Conservation (phyloP, 23 tunicate species). For the Trididemnum clinides region DNA sequence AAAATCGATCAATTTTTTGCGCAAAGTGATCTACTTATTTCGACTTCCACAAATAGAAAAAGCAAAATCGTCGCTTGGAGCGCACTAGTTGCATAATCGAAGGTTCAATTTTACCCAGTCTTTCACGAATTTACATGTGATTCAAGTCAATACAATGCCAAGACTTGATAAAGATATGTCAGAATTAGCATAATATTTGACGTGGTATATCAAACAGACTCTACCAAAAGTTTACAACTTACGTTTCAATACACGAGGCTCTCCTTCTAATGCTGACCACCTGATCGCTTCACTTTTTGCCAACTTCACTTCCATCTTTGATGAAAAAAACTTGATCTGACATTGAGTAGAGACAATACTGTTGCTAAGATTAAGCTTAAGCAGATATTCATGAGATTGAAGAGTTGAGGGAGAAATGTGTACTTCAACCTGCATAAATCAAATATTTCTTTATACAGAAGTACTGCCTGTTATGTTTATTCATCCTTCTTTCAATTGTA, state of each 20-base stretch:
- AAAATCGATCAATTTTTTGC: no score
- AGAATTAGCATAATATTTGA: no score
- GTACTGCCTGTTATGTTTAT: no score
- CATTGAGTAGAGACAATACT: slow-evolving; percentile 42
- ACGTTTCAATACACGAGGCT: not conserved
- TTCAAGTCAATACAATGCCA: not conserved
- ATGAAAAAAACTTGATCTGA: slow-evolving; percentile 44
- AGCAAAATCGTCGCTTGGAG: no score
- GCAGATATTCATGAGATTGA: slow-evolving; percentile 17
- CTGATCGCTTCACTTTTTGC: slow-evolving; percentile 43
- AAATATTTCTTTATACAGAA: not conserved
- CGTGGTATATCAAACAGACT: no score
- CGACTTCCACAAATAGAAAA: no score
- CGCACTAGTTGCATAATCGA: no score
- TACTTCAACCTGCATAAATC: slow-evolving; percentile 28
- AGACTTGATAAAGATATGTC: not conserved
- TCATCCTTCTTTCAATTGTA: no score
- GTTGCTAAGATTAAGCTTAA: slow-evolving; percentile 53
- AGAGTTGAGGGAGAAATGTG: slow-evolving; percentile 31
- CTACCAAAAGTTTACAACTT: no score
- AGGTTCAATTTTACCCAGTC: no score
- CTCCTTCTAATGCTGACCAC: slow-evolving; percentile 42
- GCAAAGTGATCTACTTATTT: no score
- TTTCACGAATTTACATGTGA: not conserved
- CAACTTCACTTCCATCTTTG: slow-evolving; percentile 77